Evolutionary conservation across 2,888 invertebrate species (phyloP), one percentile per base, ranked within the genome.

Genomic region (Acheta domesticus): DNA sequence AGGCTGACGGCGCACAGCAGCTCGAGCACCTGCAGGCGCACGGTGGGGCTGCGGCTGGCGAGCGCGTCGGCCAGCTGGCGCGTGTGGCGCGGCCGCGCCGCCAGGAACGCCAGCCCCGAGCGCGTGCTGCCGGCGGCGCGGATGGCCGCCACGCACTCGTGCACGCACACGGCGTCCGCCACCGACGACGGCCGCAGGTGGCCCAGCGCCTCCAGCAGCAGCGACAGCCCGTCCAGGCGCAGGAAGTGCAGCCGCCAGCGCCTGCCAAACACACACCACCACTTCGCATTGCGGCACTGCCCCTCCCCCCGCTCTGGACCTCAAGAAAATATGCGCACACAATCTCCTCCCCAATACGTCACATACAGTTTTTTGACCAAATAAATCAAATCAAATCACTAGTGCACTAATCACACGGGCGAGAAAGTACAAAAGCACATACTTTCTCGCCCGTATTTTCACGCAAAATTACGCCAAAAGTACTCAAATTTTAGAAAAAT

Each of bases 21-120:
- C 82, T 88, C 88, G 81, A 88, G 85, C 20, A 88, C 86, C 83
- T 88, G 87, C 79, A 88, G 87, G 84, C 87, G 88, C 14, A 88
- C 87, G 75, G 87, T 83, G 14, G 86, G 85, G 83, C 87, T 87
- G 48, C 83, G 84, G 14, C 87, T 86, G 76, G 85, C 85, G 81
- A 88, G 79, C 12, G 86, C 88, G 83, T 84, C 85, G n/a, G 86
- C 84, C 11, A 88, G 85, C 82, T 87, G 86, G 77, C 85, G 84
- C 12, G 86, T 84, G 82, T 86, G 86, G 75, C 85, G 84, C 12
- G 84, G 83, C 75, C 86, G 84, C 62, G 85, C 84, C 48, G 86
- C 83, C 79, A 88, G 85, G 83, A 85, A 86, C 48, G 86, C 85
- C 78, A 89, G 84, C 4, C 88, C 88, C 4, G 85, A 83, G 62